phyloP scores from a whole-genome alignment of 2,888 invertebrate genomes.

The Plebejus argus region DNA sequence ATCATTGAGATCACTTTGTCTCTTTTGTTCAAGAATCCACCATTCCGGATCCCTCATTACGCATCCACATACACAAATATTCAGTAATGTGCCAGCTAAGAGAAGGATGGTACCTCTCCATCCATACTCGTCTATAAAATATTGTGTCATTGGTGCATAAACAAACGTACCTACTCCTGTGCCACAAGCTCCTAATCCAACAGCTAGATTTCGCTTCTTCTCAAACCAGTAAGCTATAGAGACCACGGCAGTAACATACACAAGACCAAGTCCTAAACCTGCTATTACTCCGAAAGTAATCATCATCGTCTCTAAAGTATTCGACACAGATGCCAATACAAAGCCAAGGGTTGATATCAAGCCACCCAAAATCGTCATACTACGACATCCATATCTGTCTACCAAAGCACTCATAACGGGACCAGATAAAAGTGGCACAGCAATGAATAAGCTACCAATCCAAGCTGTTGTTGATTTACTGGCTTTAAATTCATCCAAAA shows the following conservation, averaged over 20 bases:
- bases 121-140: slow-evolving; percentile 88
- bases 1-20: slow-evolving; percentile 54
- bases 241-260: slow-evolving; percentile 94
- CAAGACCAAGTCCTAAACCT: slow-evolving; percentile 90
- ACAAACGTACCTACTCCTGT: slow-evolving; percentile 94
- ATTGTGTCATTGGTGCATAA: slow-evolving; percentile 92
- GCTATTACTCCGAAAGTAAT: slow-evolving; percentile 92
- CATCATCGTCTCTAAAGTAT: slow-evolving; percentile 89
- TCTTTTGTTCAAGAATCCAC: slow-evolving; percentile 84
- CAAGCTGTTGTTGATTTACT: slow-evolving; percentile 93
- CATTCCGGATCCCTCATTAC: slow-evolving; percentile 95
- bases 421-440: slow-evolving; percentile 92
- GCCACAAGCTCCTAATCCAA: slow-evolving; percentile 93
- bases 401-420: slow-evolving; percentile 92
- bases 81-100: slow-evolving; percentile 91
- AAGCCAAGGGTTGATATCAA: slow-evolving; percentile 88
- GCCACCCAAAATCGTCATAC: slow-evolving; percentile 88
- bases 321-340: slow-evolving; percentile 85
- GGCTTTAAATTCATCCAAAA: slow-evolving; percentile 89
- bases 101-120: slow-evolving; percentile 92
- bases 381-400: slow-evolving; percentile 91
- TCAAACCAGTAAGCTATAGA: slow-evolving; percentile 97
- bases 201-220: slow-evolving; percentile 91
- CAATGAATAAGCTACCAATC: slow-evolving; percentile 94
- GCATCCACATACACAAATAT: slow-evolving; percentile 92